Percentiles rank a stretch among this genome's conserved stretches.
Evolutionary conservation across 2,113 vertebrate species (phyloP).

Genomic region (Propithecus coquereli): DNA sequence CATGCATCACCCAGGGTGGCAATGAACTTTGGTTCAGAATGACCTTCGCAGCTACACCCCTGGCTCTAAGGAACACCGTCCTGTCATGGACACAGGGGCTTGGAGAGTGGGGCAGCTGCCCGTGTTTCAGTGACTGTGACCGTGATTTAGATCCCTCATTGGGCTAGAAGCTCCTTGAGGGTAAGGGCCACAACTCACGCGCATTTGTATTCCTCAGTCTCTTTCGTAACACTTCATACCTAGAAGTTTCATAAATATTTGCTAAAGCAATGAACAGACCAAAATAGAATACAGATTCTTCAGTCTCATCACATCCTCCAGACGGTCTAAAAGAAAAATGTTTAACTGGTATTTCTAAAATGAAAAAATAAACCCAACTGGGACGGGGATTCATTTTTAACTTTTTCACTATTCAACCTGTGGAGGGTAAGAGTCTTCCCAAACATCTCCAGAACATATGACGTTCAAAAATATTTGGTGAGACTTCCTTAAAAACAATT

Average conservation of each 20-base stretch:
- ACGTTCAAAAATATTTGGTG: not conserved
- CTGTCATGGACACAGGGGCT: not conserved
- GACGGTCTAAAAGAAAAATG: not conserved
- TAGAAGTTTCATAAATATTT: not conserved
- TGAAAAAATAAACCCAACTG: not conserved
- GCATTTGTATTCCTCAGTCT: not conserved
- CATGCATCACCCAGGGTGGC: not conserved
- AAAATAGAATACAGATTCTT: not conserved
- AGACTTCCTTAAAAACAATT: not conserved
- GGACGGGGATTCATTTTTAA: not conserved
- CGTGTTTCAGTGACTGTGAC: not conserved
- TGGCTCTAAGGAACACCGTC: conserved; percentile 37
- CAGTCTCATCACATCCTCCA: not conserved
- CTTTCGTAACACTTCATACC: not conserved
- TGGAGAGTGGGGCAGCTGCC: not conserved
- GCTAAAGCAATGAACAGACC: not conserved
- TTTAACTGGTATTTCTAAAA: not conserved
- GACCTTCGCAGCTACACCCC: conserved; percentile 65
- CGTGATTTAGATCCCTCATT: not conserved
- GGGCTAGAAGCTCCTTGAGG: not conserved
- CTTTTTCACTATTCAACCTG: not conserved
- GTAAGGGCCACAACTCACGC: not conserved
- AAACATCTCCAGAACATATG: not conserved
- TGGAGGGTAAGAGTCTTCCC: not conserved
- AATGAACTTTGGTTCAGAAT: not conserved